These are phyloP conservation scores for Menidia beryllina DNA, from an alignment of 2,113 vertebrate species.

Conservation along the genomic window DNA sequence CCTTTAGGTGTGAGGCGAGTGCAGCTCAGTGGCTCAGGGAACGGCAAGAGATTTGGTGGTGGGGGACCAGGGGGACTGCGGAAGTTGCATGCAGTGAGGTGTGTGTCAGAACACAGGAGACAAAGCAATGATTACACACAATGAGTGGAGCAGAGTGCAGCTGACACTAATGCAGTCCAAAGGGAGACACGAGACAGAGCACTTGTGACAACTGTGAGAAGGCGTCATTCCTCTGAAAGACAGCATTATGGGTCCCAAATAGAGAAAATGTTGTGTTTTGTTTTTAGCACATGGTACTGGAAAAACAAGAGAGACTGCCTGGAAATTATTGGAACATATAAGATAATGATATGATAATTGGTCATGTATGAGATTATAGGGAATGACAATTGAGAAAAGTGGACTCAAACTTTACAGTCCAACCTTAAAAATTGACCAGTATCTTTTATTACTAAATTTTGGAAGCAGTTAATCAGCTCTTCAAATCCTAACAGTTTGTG, in stretches of 20 bases:
- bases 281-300: constrained; percentile 19
- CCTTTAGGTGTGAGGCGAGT: constrained; percentile 76
- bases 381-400: neutral
- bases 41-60: constrained; percentile 66
- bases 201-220: constrained; percentile 80
- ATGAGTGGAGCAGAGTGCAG: constrained; percentile 71
- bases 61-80: constrained; percentile 61
- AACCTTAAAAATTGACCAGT: neutral
- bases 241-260: constrained; percentile 63
- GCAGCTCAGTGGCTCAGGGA: constrained; percentile 74
- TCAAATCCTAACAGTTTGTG: neutral
- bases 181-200: constrained; percentile 78
- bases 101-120: constrained; percentile 79
- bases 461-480: too few species aligned
- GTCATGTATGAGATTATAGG: neutral
- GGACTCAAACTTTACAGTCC: neutral
- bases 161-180: constrained; percentile 80
- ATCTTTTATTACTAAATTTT: neutral
- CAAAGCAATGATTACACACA: constrained; percentile 81
- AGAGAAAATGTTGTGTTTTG: constrained; percentile 38
- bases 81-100: constrained; percentile 81
- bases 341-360: neutral
- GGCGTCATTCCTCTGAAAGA: constrained; percentile 70
- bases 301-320: constrained; percentile 7
- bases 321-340: accelerated